Evolutionary conservation across 2,113 vertebrate genomes (phyloP).

Genomic region (Peromyscus polionotus): DNA sequence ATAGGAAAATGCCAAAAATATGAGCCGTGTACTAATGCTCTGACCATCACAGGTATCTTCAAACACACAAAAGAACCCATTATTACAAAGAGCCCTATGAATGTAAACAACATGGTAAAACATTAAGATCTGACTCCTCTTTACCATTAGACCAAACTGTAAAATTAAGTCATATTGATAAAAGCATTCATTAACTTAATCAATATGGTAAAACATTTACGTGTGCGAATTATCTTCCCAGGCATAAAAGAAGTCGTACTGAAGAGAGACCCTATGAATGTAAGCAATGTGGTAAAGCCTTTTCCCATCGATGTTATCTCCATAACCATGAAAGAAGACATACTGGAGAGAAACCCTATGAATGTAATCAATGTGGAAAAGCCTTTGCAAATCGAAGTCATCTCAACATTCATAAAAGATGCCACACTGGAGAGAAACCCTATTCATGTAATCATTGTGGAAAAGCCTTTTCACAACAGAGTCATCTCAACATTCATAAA

Average conservation of each 20-base stretch:
- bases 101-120: not conserved
- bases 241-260: not conserved
- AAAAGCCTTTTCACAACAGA: too few relatives aligned
- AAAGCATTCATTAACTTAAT: not conserved
- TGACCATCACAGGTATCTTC: not conserved
- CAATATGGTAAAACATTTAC: not conserved
- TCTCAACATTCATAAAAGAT: too few relatives aligned
- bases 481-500: too few relatives aligned
- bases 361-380: too few relatives aligned
- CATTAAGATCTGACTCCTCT: not conserved
- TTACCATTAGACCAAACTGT: not conserved
- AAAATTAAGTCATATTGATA: not conserved
- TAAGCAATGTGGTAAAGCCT: too few relatives aligned
- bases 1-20: not conserved
- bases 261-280: not conserved
- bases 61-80: not conserved
- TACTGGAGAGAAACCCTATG: too few relatives aligned
- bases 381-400: too few relatives aligned
- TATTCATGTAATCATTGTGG: too few relatives aligned
- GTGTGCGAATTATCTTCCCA: not conserved
- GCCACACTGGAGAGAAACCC: too few relatives aligned
- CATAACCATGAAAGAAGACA: too few relatives aligned
- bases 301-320: too few relatives aligned
- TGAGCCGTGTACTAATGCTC: not conserved
- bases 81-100: not conserved